These are phyloP conservation scores for Podarcis raffonei DNA, from an alignment of 2,113 vertebrate genomes.

Conservation along the genomic window DNA sequence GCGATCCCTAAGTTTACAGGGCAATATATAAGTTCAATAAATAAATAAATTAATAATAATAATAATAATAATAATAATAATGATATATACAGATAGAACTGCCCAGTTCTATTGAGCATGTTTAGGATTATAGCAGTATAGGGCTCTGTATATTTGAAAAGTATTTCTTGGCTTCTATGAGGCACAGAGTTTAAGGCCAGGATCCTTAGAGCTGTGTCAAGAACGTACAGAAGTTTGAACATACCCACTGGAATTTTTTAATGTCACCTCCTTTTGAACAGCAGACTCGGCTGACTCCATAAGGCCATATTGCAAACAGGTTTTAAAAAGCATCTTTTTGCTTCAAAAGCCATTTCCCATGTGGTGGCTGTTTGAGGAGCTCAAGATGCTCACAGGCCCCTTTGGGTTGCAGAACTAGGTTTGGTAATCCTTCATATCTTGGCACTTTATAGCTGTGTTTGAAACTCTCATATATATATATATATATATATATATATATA, in stretches of 20 bases:
- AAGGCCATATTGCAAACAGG: not conserved
- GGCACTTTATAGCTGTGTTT: too few relatives aligned
- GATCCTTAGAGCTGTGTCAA: not conserved
- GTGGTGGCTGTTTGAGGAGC: not conserved
- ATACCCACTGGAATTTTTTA: not conserved
- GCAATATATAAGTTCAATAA: too few relatives aligned
- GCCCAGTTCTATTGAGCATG: too few relatives aligned
- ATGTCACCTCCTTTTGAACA: not conserved
- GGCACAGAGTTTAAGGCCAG: not conserved
- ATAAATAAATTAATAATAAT: too few relatives aligned
- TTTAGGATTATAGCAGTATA: too few relatives aligned
- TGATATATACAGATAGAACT: too few relatives aligned
- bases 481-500: too few relatives aligned
- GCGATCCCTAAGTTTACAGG: not conserved
- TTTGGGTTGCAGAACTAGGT: not conserved
- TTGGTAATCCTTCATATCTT: not conserved
- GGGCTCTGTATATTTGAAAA: not conserved
- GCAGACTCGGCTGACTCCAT: too few relatives aligned
- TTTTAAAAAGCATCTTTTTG: not conserved
- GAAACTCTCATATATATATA: too few relatives aligned
- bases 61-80: too few relatives aligned
- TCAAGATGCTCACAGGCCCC: not conserved
- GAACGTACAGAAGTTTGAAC: not conserved
- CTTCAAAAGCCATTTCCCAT: not conserved
- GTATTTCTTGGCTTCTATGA: not conserved